Evolutionary conservation across 2,888 invertebrate genomes (phyloP).

Genomic region (Archips crataeganus): DNA sequence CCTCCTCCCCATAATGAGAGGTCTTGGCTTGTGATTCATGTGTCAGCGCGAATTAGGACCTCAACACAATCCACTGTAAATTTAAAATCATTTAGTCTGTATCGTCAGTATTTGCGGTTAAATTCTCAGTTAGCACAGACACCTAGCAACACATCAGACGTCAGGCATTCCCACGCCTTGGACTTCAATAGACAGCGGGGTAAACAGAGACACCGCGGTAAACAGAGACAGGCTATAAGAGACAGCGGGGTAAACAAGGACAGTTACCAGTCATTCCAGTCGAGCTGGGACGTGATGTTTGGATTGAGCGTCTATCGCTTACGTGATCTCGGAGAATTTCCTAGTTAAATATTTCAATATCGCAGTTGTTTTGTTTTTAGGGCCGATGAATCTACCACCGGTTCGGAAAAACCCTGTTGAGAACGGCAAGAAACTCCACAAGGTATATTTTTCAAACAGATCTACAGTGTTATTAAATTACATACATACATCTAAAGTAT

Average conservation of each 20-base stretch:
- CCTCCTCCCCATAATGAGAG: too few species aligned
- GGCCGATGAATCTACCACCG: background rate
- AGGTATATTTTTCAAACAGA: too few species aligned
- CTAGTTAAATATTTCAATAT: background rate
- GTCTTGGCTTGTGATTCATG: too few species aligned
- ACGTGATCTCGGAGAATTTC: background rate
- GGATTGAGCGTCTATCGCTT: background rate
- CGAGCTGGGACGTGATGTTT: background rate
- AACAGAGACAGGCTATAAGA: slow-evolving; percentile 7
- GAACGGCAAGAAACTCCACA: too few species aligned
- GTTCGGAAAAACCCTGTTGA: too few species aligned
- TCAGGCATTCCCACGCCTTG: slow-evolving; percentile 20
- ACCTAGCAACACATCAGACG: slow-evolving; percentile 25
- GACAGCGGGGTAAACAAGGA: slow-evolving; percentile 1
- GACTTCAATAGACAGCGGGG: slow-evolving; percentile 15
- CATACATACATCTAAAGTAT: too few species aligned
- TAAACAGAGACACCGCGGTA: slow-evolving; percentile 5
- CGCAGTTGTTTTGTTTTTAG: background rate
- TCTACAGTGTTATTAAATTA: too few species aligned
- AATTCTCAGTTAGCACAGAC: slow-evolving; percentile 18
- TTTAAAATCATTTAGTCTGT: background rate
- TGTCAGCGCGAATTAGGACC: too few species aligned
- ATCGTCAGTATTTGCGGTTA: background rate
- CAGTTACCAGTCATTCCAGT: background rate
- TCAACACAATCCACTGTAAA: too few species aligned